A percentile compares a stretch with the other conserved stretches of the same genome.
These are phyloP conservation scores for Aphis craccivora DNA, from an alignment of 1,140 invertebrate genomes.

Conservation along the genomic window DNA sequence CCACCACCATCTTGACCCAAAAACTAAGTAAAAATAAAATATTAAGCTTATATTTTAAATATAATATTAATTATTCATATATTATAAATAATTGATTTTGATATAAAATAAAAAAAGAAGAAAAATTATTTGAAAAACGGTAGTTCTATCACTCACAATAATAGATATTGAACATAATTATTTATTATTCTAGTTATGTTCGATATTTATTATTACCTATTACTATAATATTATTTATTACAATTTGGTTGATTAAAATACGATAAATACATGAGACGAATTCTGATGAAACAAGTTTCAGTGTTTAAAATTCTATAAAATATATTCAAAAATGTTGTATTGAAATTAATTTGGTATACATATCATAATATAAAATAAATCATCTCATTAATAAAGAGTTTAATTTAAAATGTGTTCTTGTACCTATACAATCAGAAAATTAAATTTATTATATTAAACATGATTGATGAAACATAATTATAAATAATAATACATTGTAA, in stretches of 20 bases:
- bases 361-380: neutral
- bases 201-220: no score
- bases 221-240: neutral
- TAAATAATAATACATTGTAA: neutral
- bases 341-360: neutral
- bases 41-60: neutral
- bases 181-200: no score
- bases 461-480: neutral
- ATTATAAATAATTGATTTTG: no score
- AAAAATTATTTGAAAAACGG: neutral
- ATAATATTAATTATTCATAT: no score
- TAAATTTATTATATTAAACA: neutral
- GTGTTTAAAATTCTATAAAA: neutral
- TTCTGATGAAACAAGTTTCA: neutral
- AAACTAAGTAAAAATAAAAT: constrained; percentile 23
- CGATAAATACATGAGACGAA: neutral
- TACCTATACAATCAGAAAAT: neutral
- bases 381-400: neutral
- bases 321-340: neutral
- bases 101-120: no score
- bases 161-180: neutral
- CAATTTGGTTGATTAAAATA: neutral
- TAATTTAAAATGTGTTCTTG: neutral
- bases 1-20: constrained; percentile 42
- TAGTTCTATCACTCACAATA: neutral